Evolutionary conservation across 2,888 invertebrate genomes (phyloP), one percentile per base, ranked within the genome.

Genomic region (Phoronis australis): DNA sequence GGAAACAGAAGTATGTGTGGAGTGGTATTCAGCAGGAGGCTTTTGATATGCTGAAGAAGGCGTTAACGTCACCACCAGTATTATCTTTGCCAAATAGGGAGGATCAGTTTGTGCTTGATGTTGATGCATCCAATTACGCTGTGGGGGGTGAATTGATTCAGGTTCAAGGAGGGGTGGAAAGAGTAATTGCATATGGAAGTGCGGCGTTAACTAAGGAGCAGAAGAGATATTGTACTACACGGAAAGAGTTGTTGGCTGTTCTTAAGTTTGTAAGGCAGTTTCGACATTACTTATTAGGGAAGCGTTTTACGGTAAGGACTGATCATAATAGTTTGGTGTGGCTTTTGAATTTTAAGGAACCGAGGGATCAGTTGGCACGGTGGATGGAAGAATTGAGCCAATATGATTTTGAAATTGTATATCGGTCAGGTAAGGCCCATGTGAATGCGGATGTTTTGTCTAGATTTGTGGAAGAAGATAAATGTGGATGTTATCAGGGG

Each of bases 171-270:
- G 47, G 45, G 1, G 26, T 25, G 9, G 44, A 26, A 20, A 18
- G n/a, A 25, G 47, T 37, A 9, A 49, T 48, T 15, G 25, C 45
- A 5, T 52, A 52, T 37, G 41, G 27, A 9, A 42, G 42, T 25
- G 4, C 35, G 12, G 41, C 26, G 24, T 37, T 55, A n/a, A 25
- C 25, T 3, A 20, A 26, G 20, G 20, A 24, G 3, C 49, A 55
- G 41, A 12, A 46, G n/a, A 41, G 35, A n/a, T 55, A 50, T 27
- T 54, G 55, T 37, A 48, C 51, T 4, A 56, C 56, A 1, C 26
- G 51, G 3, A 47, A 44, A 26, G 55, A 55, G 31, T 25, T 55
- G 15, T 26, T 56, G 27, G 55, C 51, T 4, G 42, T 55, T 18
- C 47, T 53, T 5, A 46, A 25, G 15, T 42, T 49, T 23, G 23